Conservation (phyloP, 2,797 vertebrate species). For the Apodemus agrarius region DNA sequence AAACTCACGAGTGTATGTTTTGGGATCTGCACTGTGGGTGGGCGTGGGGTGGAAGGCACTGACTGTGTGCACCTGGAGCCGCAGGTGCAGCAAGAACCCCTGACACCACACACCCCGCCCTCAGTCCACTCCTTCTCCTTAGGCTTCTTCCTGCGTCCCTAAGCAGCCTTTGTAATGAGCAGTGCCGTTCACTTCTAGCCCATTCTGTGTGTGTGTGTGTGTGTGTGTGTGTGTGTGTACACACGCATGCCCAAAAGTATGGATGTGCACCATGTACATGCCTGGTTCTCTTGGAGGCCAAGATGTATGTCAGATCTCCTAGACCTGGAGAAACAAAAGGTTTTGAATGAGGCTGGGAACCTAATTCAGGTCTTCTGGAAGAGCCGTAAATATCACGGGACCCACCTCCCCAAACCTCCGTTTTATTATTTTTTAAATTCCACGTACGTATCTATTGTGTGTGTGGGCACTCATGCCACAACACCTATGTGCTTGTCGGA, state of each 20-base stretch:
- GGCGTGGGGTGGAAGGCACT: not conserved
- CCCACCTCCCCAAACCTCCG: not conserved
- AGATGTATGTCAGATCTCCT: not conserved
- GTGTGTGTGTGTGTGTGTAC: not conserved
- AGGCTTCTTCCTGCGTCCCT: constrained; percentile 6
- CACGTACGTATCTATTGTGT: not conserved
- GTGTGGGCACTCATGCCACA: not conserved
- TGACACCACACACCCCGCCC: not conserved
- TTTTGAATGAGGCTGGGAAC: not conserved
- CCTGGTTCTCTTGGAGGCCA: too few species aligned
- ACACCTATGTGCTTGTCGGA: not conserved
- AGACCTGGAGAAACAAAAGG: not conserved
- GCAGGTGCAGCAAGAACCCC: not conserved
- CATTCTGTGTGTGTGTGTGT: not conserved
- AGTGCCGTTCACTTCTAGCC: not conserved
- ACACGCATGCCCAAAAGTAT: too few species aligned
- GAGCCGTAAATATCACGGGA: not conserved
- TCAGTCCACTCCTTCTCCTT: not conserved
- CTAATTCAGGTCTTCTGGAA: not conserved
- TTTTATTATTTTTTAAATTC: not conserved
- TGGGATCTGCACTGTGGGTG: not conserved
- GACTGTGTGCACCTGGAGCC: not conserved
- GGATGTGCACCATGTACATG: not conserved
- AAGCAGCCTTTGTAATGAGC: not conserved
- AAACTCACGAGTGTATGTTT: not conserved